Conservation (phyloP, 1,140 invertebrate species). For the Listronotus oregonensis region DNA sequence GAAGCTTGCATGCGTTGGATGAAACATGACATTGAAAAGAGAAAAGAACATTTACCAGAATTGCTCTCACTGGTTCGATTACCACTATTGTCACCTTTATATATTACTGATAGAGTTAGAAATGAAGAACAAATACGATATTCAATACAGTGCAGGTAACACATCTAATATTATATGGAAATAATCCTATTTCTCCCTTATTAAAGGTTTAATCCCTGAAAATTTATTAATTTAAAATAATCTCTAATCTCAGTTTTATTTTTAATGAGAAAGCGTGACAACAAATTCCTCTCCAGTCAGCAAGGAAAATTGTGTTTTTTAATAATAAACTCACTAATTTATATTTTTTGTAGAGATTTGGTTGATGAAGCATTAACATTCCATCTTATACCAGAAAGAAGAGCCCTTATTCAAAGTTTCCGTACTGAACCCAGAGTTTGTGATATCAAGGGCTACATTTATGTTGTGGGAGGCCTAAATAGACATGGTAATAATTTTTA, state of each 20-base stretch:
- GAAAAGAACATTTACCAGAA: slow-evolving; percentile 68
- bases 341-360: slow-evolving; percentile 66
- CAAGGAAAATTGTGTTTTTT: too few relatives aligned
- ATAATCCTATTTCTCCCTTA: not conserved
- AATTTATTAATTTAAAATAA: too few relatives aligned
- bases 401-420: slow-evolving; percentile 76
- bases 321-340: not conserved
- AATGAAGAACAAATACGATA: slow-evolving; percentile 80
- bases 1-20: slow-evolving; percentile 85
- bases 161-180: not conserved
- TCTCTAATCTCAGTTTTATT: too few relatives aligned
- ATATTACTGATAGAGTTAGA: slow-evolving; percentile 80
- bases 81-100: slow-evolving; percentile 81
- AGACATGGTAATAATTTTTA: slow-evolving; percentile 66
- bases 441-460: slow-evolving; percentile 79
- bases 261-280: too few relatives aligned
- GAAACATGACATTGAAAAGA: slow-evolving; percentile 65
- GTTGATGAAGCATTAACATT: slow-evolving; percentile 85
- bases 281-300: too few relatives aligned
- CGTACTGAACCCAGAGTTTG: slow-evolving; percentile 76
- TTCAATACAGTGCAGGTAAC: slow-evolving; percentile 75
- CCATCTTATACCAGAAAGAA: slow-evolving; percentile 82
- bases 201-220: too few relatives aligned
- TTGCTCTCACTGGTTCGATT: slow-evolving; percentile 78
- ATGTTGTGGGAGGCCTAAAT: slow-evolving; percentile 85